Conservation (phyloP, 2,113 vertebrate species). For the Nannospalax galili region DNA sequence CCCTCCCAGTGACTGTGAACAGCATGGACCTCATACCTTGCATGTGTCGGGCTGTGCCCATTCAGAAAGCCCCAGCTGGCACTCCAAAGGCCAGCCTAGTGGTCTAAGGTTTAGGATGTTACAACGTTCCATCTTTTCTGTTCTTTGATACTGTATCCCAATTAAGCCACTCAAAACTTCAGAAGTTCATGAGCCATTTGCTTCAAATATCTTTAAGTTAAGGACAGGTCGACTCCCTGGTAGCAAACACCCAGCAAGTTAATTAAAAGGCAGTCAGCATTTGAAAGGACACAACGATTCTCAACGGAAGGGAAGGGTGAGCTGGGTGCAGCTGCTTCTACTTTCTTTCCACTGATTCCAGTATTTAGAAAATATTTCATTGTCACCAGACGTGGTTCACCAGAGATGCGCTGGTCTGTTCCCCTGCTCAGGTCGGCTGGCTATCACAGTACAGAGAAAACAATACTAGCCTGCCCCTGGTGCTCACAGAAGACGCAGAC, state of each 20-base stretch:
- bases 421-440: not conserved
- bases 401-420: not conserved
- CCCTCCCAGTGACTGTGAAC: not conserved
- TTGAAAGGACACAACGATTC: rapidly evolving
- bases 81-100: rapidly evolving
- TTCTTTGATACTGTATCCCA: not conserved
- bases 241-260: slow-evolving; percentile 35
- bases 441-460: not conserved
- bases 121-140: rapidly evolving
- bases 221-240: slow-evolving; percentile 37
- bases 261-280: slow-evolving; percentile 46
- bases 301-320: not conserved
- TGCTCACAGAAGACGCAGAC: not conserved
- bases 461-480: not conserved
- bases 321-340: not conserved
- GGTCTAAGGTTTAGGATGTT: rapidly evolving
- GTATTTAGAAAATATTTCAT: not conserved
- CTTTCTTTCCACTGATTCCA: not conserved
- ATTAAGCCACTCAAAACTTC: slow-evolving; percentile 53
- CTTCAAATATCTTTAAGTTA: slow-evolving; percentile 60
- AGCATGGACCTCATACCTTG: rapidly evolving
- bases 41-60: rapidly evolving
- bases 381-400: too few species aligned
- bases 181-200: slow-evolving; percentile 56
- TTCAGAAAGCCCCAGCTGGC: rapidly evolving